Evolutionary conservation across 2,888 invertebrate species (phyloP).

Genomic region (Xanthia icteritia): DNA sequence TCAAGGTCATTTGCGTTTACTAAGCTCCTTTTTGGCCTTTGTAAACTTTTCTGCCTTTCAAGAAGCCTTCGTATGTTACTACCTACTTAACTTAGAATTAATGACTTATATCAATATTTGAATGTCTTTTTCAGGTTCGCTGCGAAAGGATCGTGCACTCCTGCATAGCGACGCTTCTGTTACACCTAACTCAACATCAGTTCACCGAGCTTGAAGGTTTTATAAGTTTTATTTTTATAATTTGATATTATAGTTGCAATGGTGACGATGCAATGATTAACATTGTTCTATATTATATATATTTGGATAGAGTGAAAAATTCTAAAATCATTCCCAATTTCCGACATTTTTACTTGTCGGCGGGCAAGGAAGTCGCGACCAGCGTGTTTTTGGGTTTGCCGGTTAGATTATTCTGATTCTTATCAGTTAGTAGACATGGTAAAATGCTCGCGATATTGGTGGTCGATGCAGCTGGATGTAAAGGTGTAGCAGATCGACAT

Average conservation of each 20-base stretch:
- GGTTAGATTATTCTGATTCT: background rate
- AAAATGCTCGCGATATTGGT: background rate
- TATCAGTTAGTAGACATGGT: background rate
- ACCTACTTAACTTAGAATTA: background rate
- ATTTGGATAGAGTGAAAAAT: background rate
- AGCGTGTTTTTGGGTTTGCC: background rate
- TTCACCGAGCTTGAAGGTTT: slow-evolving; percentile 96
- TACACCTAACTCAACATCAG: slow-evolving; percentile 95
- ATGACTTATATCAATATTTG: background rate
- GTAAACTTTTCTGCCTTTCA: background rate
- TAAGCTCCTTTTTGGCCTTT: background rate
- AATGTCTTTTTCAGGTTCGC: slow-evolving; percentile 82
- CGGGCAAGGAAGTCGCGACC: background rate
- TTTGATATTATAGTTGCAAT: background rate
- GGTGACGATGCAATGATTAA: background rate
- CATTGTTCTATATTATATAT: too few relatives aligned
- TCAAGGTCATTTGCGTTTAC: slow-evolving; percentile 84
- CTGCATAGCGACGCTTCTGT: slow-evolving; percentile 95
- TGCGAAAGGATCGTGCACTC: slow-evolving; percentile 95
- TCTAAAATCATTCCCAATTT: background rate
- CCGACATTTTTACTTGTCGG: background rate
- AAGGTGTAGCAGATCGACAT: background rate
- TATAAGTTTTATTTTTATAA: background rate
- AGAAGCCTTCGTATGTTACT: background rate
- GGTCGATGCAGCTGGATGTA: background rate